These are phyloP conservation scores for Vandiemenella viatica DNA, from an alignment of 2,888 invertebrate genomes.

Conservation along the genomic window DNA sequence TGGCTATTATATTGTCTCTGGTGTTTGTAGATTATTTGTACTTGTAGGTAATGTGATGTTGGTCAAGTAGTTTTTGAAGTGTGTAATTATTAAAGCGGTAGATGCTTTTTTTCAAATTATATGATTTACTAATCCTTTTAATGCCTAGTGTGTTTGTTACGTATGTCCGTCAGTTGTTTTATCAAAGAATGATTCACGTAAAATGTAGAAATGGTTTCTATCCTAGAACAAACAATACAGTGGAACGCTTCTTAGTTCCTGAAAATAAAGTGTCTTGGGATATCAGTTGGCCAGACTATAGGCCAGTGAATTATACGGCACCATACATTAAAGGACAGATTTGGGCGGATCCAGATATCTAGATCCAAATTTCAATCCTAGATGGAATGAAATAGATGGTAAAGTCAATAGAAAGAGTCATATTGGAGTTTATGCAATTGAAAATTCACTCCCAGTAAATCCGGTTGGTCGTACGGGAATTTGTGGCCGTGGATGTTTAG, in stretches of 20 bases:
- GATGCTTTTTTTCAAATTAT: too few relatives aligned
- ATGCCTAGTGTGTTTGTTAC: too few relatives aligned
- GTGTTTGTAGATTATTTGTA: too few relatives aligned
- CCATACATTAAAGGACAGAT: slow-evolving; percentile 46
- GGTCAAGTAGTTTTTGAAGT: too few relatives aligned
- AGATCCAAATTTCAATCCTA: slow-evolving; percentile 42
- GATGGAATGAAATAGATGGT: slow-evolving; percentile 69
- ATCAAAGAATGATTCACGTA: slow-evolving; percentile 28
- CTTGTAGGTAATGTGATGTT: too few relatives aligned
- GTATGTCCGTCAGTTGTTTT: too few relatives aligned
- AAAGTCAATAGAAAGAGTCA: slow-evolving; percentile 62
- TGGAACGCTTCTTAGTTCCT: slow-evolving; percentile 52
- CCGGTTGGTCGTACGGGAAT: slow-evolving; percentile 86
- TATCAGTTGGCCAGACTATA: slow-evolving; percentile 48
- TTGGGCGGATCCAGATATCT: slow-evolving; percentile 73
- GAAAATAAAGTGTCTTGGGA: slow-evolving; percentile 66
- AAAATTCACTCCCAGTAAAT: slow-evolving; percentile 55
- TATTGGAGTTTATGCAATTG: slow-evolving; percentile 41
- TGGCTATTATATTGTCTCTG: too few relatives aligned
- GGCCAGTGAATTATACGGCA: slow-evolving; percentile 59
- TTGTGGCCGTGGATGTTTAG: slow-evolving; percentile 66
- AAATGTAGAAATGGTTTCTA: slow-evolving; percentile 52
- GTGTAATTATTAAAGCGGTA: too few relatives aligned
- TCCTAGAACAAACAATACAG: slow-evolving; percentile 39
- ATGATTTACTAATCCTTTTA: too few relatives aligned